Base-by-base conservation (phyloP, 2,797 vertebrate species). In the Amazonetta brasiliensis region DNA sequence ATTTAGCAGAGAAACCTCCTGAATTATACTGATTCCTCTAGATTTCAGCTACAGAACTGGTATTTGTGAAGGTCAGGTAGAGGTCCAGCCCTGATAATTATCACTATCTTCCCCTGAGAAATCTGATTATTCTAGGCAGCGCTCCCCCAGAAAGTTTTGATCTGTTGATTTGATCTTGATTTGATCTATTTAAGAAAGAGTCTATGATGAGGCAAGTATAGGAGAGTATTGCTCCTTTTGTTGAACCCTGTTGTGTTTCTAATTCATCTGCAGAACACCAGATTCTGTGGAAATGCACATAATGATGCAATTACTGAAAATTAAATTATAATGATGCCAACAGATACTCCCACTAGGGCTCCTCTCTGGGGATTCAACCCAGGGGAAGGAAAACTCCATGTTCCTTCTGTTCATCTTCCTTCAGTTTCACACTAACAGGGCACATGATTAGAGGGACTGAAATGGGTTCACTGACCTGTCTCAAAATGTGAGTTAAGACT, bases 111-210 rank as follows among this genome's bases (percentile, higher is more conserved):
- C 88, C 80, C 83, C 21, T 67, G 87, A 92, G 94, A 92, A 94
- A 95, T 83, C 48, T 90, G 83, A 91, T 94, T 94, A 86, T 92
- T 88, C 37, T 39, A 91, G 52, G 41, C 77, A 89, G 63, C 62
- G 52, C 25, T 94, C 71, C 77, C 94, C 58, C 75, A 86, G 92
- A 92, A 97, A 84, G n/a, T 90, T 94, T 90, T 96, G 71, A 84
- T 79, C 88, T 94, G 14, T 92, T 93, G 43, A 44, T 44, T 44
- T 44, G 43, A 91, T 92, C 74, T 63, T 63, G 59, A 90, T 94
- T 90, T 96, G 67, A 84, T 84, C 85, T 94, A 18, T 92, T 93
- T 92, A 90, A 90, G 69, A 77, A 91, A 74, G 67, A 86, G 48
- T 77, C 85, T 90, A 82, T 87, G 59, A 88, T 48, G 37, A 92